Evolutionary conservation across 2,888 invertebrate species (phyloP), one percentile per base, ranked within the genome.

Genomic region (Chalcosyrphus nemorum): DNA sequence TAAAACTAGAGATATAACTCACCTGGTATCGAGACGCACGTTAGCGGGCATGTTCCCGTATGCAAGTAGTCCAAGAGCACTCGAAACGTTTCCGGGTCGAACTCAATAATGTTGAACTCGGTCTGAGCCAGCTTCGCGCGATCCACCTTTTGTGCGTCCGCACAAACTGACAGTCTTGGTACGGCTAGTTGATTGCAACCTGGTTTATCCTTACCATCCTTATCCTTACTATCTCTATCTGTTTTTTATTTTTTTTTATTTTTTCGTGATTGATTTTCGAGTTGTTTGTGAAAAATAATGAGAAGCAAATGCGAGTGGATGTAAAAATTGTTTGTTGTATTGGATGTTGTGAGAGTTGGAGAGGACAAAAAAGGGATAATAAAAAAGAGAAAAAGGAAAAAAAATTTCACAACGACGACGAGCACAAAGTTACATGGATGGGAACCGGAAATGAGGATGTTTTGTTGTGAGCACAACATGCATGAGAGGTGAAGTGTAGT

Each of bases 41-140:
- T 97, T 56, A 98, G 92, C 0, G 97, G 96, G 92, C 98, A 98
- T 76, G 97, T 97, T 76, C 98, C 97, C 13, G 97, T 97, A 92
- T 98, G 98, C 86, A 98, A 93, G 92, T 98, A 98, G 92, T 98
- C 97, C 91, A 98, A 92, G 2, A 98, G 93, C 88, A 97, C 96
- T 84, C 97, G 94, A 92, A 98, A 97, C 7, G 98, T 98, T 87
- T 98, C 97, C 50, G 97, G 96, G 92, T 98, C 98, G 92, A 98
- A 98, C 92, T 98, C 98, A 89, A 97, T 97, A 90, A 98, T 97
- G 87, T 96, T 96, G 92, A 98, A 98, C 95, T 98, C 98, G 87
- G 97, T 97, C 92, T 98, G 97, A 65, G 97, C 97, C 84, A 98
- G 92, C 92, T 97, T 97, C 81, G 96, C 95, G 86, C 97, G 93